Conservation (phyloP, 2,888 invertebrate species). For the Patella ulyssiponensis region DNA sequence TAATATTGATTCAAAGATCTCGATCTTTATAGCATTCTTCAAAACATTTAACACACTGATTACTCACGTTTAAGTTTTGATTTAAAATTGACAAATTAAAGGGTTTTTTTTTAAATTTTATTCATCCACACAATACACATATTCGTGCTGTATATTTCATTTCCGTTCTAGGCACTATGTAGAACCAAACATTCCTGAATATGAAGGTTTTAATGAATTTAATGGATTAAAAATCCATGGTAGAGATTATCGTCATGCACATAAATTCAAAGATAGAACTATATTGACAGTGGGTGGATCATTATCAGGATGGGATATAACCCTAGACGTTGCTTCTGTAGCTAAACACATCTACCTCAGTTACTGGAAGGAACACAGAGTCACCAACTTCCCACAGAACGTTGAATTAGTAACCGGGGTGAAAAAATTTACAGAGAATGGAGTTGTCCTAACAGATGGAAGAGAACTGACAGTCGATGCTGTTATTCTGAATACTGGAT, state of each 20-base stretch:
- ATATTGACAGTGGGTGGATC: conserved; percentile 90
- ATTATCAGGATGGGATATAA: conserved; percentile 87
- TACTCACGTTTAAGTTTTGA: no score
- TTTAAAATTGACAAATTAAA: no score
- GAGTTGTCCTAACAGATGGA: conserved; percentile 76
- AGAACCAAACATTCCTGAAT: no score
- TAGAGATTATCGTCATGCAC: conserved; percentile 86
- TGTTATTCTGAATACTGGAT: conserved; percentile 84
- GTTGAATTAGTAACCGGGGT: conserved; percentile 62
- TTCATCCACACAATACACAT: background rate
- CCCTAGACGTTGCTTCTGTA: conserved; percentile 77
- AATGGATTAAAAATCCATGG: conserved; percentile 78
- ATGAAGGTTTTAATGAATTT: no score
- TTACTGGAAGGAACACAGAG: conserved; percentile 54
- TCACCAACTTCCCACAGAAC: conserved; percentile 55
- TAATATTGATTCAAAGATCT: no score
- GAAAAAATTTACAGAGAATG: conserved; percentile 33
- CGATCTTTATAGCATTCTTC: no score
- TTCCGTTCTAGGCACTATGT: no score
- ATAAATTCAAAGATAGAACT: conserved; percentile 77
- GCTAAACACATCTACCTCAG: conserved; percentile 70
- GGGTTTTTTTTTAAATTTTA: no score
- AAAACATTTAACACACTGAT: no score
- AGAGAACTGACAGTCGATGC: conserved; percentile 78
- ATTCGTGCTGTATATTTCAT: no score